phyloP scores from a whole-genome alignment of 2,888 invertebrate species.

The Thumatha senex region DNA sequence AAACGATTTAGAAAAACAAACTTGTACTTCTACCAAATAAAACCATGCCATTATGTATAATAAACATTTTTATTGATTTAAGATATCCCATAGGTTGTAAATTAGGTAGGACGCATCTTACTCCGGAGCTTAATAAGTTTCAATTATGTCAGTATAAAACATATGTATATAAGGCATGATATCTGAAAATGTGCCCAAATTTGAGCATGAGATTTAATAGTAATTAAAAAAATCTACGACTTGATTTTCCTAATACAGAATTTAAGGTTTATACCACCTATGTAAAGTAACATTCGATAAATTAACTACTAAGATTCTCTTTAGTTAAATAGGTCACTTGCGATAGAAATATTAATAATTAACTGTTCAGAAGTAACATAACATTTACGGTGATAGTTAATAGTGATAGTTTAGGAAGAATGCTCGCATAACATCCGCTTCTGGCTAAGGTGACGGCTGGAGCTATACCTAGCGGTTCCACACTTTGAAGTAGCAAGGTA shows the following conservation, averaged over 20 bases:
- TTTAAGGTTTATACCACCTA: neutral
- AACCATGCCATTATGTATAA: neutral
- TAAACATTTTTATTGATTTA: conserved; percentile 2
- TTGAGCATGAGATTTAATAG: too few relatives aligned
- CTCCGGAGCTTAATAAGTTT: neutral
- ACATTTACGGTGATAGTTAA: neutral
- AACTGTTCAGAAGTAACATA: conserved; percentile 7
- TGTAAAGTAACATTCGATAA: neutral
- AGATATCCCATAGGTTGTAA: neutral
- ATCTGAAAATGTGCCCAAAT: too few relatives aligned
- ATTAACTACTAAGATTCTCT: conserved; percentile 1
- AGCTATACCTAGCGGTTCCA: conserved; percentile 34
- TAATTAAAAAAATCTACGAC: neutral
- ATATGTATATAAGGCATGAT: neutral
- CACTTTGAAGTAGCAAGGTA: conserved; percentile 61
- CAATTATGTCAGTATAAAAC: neutral
- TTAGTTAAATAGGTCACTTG: neutral
- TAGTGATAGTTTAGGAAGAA: neutral
- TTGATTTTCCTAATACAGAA: neutral
- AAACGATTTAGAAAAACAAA: too few relatives aligned
- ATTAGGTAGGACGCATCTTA: neutral
- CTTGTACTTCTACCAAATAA: too few relatives aligned
- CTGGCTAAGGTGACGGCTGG: conserved; percentile 31
- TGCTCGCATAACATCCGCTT: neutral
- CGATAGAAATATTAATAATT: neutral